Evolutionary conservation across 2,797 vertebrate species (phyloP).

Genomic region (Apogon hyalosoma): DNA sequence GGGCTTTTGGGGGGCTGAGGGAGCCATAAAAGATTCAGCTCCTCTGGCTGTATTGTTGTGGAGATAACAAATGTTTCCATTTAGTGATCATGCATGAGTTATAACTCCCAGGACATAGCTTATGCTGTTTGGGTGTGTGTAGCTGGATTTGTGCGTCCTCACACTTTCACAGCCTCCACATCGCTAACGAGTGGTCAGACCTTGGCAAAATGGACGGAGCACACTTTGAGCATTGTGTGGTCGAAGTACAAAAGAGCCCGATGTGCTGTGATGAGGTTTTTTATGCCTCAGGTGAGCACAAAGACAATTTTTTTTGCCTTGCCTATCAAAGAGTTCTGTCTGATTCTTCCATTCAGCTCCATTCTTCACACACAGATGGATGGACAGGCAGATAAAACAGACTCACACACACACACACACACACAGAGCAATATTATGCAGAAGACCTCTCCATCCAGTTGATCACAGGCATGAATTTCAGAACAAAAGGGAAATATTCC

Average conservation of each 20-base stretch:
- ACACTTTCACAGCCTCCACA: constrained; percentile 20
- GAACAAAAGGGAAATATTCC: constrained; percentile 77
- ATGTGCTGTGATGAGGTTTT: constrained; percentile 27
- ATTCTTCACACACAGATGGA: constrained; percentile 46
- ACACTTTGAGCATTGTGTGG: constrained; percentile 35
- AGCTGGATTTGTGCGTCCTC: constrained; percentile 45
- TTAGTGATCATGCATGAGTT: constrained; percentile 80
- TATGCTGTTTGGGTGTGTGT: constrained; percentile 25
- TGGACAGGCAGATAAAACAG: constrained; percentile 40
- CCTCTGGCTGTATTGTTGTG: constrained; percentile 71
- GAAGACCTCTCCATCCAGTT: constrained; percentile 52
- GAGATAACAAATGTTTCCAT: constrained; percentile 78
- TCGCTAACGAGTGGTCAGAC: constrained; percentile 34
- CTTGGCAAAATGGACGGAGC: constrained; percentile 6
- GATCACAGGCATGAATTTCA: constrained; percentile 73
- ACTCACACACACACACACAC: constrained; percentile 7
- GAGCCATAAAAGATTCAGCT: constrained; percentile 75
- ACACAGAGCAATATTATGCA: constrained; percentile 57
- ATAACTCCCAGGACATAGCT: constrained; percentile 69
- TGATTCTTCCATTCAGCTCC: constrained; percentile 43
- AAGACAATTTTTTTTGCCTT: constrained; percentile 36
- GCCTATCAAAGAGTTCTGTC: constrained; percentile 31
- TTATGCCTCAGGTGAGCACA: constrained; percentile 49
- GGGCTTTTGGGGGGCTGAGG: constrained; percentile 22
- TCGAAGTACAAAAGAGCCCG: constrained; percentile 33